phyloP scores from a whole-genome alignment of 2,797 vertebrate genomes.

The Chrosomus eos region DNA sequence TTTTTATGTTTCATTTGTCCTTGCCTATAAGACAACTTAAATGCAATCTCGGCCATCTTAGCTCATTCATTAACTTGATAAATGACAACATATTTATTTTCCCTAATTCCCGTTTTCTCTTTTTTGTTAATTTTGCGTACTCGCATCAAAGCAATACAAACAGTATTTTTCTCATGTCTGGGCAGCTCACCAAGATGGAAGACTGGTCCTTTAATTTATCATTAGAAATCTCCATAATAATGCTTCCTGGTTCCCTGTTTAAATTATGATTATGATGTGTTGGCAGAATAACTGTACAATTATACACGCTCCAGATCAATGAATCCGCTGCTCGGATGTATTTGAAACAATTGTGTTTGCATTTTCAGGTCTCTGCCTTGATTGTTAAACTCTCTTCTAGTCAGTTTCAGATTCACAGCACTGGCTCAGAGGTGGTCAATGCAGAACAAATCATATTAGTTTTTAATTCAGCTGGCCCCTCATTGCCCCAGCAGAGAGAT shows the following conservation, averaged over 20 bases:
- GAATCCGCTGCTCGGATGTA: conserved; percentile 26
- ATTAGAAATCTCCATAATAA: conserved; percentile 66
- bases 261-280: conserved; percentile 64
- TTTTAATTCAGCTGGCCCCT: conserved; percentile 47
- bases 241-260: conserved; percentile 61
- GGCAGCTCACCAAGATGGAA: conserved; percentile 64
- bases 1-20: neutral
- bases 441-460: conserved; percentile 49
- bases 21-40: neutral
- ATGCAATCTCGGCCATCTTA: conserved; percentile 2
- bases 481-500: conserved; percentile 14
- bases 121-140: neutral
- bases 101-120: neutral
- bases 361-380: conserved; percentile 58
- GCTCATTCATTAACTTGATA: neutral
- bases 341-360: conserved; percentile 51
- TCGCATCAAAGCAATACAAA: conserved; percentile 40
- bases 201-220: conserved; percentile 67
- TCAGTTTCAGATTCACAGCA: conserved; percentile 41
- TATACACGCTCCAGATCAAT: conserved; percentile 55
- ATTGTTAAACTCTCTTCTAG: conserved; percentile 40
- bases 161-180: conserved; percentile 60
- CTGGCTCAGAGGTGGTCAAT: neutral
- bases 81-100: neutral
- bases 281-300: conserved; percentile 66